Evolutionary conservation across 2,113 vertebrate species (phyloP).

Genomic region (Neofelis nebulosa): DNA sequence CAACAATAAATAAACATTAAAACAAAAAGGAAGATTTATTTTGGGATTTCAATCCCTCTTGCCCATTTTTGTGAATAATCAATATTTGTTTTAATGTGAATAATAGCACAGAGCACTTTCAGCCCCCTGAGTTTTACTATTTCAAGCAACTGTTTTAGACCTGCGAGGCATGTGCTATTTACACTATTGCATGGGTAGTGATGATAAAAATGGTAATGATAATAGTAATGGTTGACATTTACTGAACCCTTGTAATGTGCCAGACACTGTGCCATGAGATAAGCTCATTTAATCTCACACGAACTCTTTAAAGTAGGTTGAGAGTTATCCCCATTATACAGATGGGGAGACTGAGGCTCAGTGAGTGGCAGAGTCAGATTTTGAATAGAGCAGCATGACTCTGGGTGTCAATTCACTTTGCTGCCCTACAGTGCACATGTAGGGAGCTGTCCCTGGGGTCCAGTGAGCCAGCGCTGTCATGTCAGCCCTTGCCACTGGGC

Average conservation of each 20-base stretch:
- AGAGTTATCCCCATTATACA: background rate
- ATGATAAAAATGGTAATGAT: background rate
- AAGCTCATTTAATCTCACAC: background rate
- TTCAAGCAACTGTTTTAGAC: constrained; percentile 31
- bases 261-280: background rate
- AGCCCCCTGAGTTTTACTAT: constrained; percentile 53
- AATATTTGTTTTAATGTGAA: constrained; percentile 52
- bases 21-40: constrained; percentile 1
- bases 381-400: background rate
- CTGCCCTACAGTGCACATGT: background rate
- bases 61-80: constrained; percentile 63
- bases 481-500: background rate
- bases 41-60: constrained; percentile 48
- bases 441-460: background rate
- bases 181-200: background rate
- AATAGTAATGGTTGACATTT: background rate
- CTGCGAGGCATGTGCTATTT: background rate
- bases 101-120: constrained; percentile 37
- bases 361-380: background rate
- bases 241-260: background rate
- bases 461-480: background rate
- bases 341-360: background rate
- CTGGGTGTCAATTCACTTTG: background rate
- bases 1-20: too few relatives aligned
- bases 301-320: background rate